phyloP scores from a whole-genome alignment of 2,888 invertebrate species.

The Diadromus collaris region DNA sequence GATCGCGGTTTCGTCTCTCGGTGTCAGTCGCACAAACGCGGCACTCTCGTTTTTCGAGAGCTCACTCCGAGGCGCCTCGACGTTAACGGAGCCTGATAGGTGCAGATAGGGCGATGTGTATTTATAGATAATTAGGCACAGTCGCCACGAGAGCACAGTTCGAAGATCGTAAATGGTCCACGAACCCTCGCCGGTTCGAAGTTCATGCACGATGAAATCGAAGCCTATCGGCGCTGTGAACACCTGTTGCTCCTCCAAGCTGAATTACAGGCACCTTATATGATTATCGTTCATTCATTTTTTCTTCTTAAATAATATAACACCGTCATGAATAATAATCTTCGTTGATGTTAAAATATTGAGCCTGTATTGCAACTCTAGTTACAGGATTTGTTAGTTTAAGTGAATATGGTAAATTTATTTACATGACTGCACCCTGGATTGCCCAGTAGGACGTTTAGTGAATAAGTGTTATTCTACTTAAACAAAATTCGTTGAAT shows the following conservation, averaged over 20 bases:
- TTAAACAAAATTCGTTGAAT: too few species aligned
- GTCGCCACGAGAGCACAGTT: slow-evolving; percentile 15
- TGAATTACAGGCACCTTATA: neutral
- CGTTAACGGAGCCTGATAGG: slow-evolving; percentile 33
- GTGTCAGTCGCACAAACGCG: neutral
- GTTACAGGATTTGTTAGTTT: neutral
- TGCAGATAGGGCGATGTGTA: slow-evolving; percentile 38
- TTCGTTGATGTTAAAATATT: neutral
- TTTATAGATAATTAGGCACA: slow-evolving; percentile 49
- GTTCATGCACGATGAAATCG: slow-evolving; percentile 18
- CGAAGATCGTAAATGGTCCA: slow-evolving; percentile 40
- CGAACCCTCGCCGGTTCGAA: slow-evolving; percentile 16
- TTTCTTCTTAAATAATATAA: too few species aligned
- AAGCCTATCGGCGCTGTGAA: slow-evolving; percentile 3
- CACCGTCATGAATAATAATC: neutral
- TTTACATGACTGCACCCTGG: neutral
- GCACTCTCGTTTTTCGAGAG: slow-evolving; percentile 4
- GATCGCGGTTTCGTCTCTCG: slow-evolving; percentile 5
- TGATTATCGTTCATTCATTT: too few species aligned
- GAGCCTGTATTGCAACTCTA: too few species aligned
- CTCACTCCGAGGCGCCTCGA: neutral
- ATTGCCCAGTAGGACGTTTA: too few species aligned
- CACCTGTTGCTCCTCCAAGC: slow-evolving; percentile 35
- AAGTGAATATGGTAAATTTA: neutral
- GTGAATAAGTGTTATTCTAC: too few species aligned